Percentiles rank a stretch among this genome's conserved stretches.
Evolutionary conservation across 2,888 invertebrate species (phyloP).

Genomic region (Hirtodrosophila duncani): DNA sequence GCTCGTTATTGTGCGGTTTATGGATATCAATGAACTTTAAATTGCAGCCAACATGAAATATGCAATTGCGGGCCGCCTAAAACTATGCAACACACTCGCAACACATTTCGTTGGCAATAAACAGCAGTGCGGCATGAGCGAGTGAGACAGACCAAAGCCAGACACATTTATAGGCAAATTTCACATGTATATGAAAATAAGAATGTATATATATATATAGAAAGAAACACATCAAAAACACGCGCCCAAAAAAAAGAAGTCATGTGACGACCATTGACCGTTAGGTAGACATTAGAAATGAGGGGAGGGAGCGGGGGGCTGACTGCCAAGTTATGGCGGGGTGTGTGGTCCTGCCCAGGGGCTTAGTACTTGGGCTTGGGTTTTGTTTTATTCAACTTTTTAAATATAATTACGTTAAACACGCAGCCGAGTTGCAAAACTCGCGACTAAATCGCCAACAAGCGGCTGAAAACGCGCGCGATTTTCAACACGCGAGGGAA

Average conservation of each 20-base stretch:
- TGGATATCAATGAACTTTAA: conserved; percentile 71
- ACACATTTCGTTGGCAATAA: conserved; percentile 34
- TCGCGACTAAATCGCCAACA: conserved; percentile 59
- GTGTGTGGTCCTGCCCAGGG: conserved; percentile 12
- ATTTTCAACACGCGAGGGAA: conserved; percentile 47
- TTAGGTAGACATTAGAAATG: not conserved
- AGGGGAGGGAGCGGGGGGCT: not conserved
- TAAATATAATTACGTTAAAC: conserved; percentile 74
- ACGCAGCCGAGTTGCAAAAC: conserved; percentile 57
- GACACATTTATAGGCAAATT: conserved; percentile 70
- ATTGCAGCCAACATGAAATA: conserved; percentile 54
- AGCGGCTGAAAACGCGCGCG: conserved; percentile 50
- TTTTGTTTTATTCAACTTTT: conserved; percentile 30
- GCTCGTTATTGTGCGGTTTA: conserved; percentile 50
- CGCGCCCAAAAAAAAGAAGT: conserved; percentile 21
- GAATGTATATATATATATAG: too few species aligned
- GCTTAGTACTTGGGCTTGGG: conserved; percentile 41
- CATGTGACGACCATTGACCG: conserved; percentile 41
- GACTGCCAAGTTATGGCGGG: not conserved
- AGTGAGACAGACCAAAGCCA: conserved; percentile 35
- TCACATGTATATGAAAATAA: conserved; percentile 27
- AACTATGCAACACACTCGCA: conserved; percentile 37
- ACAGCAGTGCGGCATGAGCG: conserved; percentile 50
- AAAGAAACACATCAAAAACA: conserved; percentile 26
- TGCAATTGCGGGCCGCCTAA: conserved; percentile 56